phyloP scores from a whole-genome alignment of 2,113 vertebrate species.

The Campylomormyrus numenius region DNA sequence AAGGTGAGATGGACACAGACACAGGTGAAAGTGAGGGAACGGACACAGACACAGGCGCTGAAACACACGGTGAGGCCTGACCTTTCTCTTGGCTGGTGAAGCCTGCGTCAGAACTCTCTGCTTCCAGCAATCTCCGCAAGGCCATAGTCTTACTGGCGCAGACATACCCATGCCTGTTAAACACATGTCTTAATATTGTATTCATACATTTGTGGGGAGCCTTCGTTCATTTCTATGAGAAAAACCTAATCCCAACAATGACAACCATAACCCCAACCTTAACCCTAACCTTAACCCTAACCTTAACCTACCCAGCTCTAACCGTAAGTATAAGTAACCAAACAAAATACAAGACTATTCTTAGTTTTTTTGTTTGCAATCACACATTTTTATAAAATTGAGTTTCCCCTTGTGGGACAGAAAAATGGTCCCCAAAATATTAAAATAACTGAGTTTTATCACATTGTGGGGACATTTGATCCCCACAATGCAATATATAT shows the following conservation, averaged over 20 bases:
- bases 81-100: conserved; percentile 70
- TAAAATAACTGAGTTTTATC: neutral
- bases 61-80: conserved; percentile 25
- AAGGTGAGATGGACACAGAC: neutral
- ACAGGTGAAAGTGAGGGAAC: neutral
- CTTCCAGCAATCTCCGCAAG: conserved; percentile 65
- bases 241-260: neutral
- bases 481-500: no score
- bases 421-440: neutral
- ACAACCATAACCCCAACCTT: neutral
- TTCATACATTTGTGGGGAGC: neutral
- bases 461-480: neutral
- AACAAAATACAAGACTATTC: neutral
- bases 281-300: neutral
- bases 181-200: neutral
- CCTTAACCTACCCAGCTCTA: neutral
- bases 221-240: neutral
- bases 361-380: neutral
- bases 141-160: conserved; percentile 75
- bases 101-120: conserved; percentile 46
- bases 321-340: neutral
- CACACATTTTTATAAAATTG: neutral
- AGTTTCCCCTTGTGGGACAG: neutral
- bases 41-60: neutral
- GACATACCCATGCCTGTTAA: neutral